Evolutionary conservation across 1,140 invertebrate genomes (phyloP), one percentile per base, ranked within the genome.

Genomic region (Lutraria rhynchaena): DNA sequence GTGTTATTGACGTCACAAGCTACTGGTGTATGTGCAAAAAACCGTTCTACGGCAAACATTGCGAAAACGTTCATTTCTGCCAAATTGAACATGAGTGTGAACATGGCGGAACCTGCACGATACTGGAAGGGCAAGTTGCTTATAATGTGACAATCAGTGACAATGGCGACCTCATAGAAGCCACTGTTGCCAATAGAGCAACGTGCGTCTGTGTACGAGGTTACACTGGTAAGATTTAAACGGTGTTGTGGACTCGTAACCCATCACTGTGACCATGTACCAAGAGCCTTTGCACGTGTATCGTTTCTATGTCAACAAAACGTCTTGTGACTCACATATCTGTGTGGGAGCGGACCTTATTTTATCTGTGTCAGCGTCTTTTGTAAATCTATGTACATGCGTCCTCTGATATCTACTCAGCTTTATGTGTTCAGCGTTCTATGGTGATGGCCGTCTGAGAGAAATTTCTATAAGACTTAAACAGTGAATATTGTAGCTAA

Each of bases 51-150:
- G 78, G 78, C 24, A 55, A 15, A 0, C 41, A 53, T 51, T 81
- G 78, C 53, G 78, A 81, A 55, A 58, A 51, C 61, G 19, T 49
- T 13, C 4, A 58, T 57, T 80, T 80, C 31, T 80, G 76, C 53
- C 3, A 46, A 49, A n/a, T 70, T 31, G 71, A 75, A 22, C 24
- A 65, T 49, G 51, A 58, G 17, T 60, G 65, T 57, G 19, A 69
- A 58, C 41, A 70, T 35, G 63, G 51, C 15, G 65, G 49, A 27
- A 69, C 63, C 5, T 69, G 65, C 29, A 57, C 31, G 2, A 46
- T 17, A 13, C 31, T 35, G 1, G 63, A 70, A 27, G 35, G 46
- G 2, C 46, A 44, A 29, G 37, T 41, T 7, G 9, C 49, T 22
- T 29, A 69, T 31, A 51, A 57, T 0, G 53, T 60, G 4, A 67